These are phyloP conservation scores for Gracilinanus agilis DNA, from an alignment of 2,113 vertebrate genomes.

Conservation along the genomic window DNA sequence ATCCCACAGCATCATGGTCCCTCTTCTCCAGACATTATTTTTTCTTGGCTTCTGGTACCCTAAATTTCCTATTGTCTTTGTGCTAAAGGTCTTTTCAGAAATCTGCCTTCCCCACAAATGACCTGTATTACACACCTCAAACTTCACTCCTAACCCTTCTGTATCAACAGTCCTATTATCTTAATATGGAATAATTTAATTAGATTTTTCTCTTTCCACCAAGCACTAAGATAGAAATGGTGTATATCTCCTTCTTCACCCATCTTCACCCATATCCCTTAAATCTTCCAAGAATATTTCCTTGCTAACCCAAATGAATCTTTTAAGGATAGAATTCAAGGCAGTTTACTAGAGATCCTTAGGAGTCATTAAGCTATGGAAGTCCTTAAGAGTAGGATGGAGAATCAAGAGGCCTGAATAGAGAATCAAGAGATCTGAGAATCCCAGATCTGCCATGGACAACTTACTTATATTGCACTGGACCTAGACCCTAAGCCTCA, in stretches of 20 bases:
- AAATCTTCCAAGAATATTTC: not conserved
- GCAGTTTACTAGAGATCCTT: not conserved
- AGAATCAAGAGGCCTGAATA: not conserved
- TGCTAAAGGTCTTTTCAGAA: no score
- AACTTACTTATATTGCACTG: not conserved
- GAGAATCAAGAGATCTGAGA: not conserved
- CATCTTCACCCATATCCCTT: not conserved
- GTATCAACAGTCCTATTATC: not conserved
- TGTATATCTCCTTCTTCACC: not conserved
- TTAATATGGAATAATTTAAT: conserved; percentile 1
- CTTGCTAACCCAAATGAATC: conserved; percentile 9
- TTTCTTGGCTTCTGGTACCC: not conserved
- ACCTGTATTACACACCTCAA: not conserved
- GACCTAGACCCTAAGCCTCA: not conserved
- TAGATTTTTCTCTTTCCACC: not conserved
- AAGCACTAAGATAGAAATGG: not conserved
- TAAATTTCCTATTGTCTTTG: not conserved
- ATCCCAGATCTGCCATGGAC: not conserved
- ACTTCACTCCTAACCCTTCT: not conserved
- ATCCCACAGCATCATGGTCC: not conserved
- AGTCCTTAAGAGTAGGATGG: not conserved
- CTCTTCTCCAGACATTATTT: not conserved
- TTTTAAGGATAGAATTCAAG: not conserved
- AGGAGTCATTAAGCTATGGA: not conserved
- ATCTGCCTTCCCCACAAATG: not conserved